Percentiles rank a stretch among this genome's conserved stretches.
Evolutionary conservation across 2,113 vertebrate species (phyloP).

Genomic region (Nansenia antarctica): DNA sequence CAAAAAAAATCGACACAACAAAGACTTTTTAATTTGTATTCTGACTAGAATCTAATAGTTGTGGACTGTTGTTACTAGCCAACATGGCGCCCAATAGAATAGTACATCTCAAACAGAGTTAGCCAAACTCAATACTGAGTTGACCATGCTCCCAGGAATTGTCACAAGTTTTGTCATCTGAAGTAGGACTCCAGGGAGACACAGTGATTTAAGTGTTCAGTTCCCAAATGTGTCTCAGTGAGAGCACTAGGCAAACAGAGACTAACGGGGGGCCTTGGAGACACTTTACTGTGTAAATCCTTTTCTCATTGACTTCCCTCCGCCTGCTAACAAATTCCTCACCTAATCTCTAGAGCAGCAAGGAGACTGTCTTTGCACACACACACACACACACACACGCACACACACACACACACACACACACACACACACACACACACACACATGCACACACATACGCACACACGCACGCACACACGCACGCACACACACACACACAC

Average conservation of each 20-base stretch:
- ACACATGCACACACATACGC: not conserved
- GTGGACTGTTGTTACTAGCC: not conserved
- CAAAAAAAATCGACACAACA: too few relatives aligned
- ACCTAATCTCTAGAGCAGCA: not conserved
- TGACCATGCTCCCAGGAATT: not conserved
- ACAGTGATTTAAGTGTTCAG: not conserved
- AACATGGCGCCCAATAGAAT: too few relatives aligned
- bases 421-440: not conserved
- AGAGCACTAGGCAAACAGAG: not conserved
- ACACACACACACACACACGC: not conserved
- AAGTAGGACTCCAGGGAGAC: not conserved
- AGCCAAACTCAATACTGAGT: not conserved
- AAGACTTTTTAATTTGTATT: too few relatives aligned
- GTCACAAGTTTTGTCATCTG: not conserved
- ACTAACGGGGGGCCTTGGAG: not conserved
- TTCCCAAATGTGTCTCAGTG: not conserved
- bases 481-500: not conserved
- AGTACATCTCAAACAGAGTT: too few relatives aligned
- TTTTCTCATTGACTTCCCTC: not conserved
- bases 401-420: not conserved
- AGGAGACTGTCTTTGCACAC: not conserved
- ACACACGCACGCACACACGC: not conserved
- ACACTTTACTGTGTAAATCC: not conserved
- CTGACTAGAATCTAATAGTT: not conserved
- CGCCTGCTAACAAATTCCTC: conserved; percentile 10